Conservation (phyloP, 2,797 vertebrate genomes). For the Myotis vivesi region DNA sequence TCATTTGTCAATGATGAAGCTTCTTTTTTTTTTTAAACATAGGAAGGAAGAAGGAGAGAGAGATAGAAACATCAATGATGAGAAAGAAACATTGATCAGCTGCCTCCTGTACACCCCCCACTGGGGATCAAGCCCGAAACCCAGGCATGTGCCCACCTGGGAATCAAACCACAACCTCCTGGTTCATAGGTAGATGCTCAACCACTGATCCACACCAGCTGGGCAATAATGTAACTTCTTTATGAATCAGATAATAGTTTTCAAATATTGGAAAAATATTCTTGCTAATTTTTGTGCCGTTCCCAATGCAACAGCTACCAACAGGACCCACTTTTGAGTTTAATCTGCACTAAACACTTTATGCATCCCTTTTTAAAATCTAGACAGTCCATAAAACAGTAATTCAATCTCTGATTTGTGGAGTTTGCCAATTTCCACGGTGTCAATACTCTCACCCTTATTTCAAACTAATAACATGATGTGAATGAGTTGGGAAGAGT, state of each 20-base stretch:
- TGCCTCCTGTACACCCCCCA: too few species aligned
- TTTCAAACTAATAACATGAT: neutral
- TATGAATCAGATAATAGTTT: neutral
- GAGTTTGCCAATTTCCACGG: neutral
- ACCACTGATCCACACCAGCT: too few species aligned
- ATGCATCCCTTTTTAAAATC: neutral
- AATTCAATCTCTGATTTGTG: neutral
- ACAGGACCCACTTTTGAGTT: constrained; percentile 19
- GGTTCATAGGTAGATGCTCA: too few species aligned
- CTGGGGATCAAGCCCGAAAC: too few species aligned
- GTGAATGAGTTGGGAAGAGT: neutral
- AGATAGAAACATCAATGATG: too few species aligned
- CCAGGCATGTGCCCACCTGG: too few species aligned
- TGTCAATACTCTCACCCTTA: neutral
- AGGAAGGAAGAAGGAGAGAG: too few species aligned
- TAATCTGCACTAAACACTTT: constrained; percentile 1
- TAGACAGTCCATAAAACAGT: neutral
- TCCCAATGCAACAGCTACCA: neutral
- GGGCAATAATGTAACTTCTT: neutral
- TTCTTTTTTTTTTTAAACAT: neutral
- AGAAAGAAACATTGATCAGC: too few species aligned
- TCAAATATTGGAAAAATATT: neutral
- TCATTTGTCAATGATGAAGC: neutral
- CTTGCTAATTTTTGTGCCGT: neutral
- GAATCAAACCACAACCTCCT: too few species aligned